Conservation (phyloP, 1,140 invertebrate species). For the Lordiphosa stackelbergi region DNA sequence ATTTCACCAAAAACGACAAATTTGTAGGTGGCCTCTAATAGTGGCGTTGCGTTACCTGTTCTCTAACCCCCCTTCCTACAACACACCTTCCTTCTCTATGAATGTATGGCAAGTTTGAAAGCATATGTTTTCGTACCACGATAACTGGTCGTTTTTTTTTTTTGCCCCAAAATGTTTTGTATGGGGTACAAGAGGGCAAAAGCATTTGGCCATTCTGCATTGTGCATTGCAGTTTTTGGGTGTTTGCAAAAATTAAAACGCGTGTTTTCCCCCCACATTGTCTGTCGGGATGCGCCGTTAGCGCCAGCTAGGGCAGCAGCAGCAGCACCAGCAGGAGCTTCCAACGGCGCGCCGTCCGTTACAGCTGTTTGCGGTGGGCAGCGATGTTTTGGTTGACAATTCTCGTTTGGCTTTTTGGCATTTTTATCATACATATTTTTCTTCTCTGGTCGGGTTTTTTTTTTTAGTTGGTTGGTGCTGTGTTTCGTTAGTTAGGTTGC, state of each 20-base stretch:
- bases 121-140: conserved; percentile 71
- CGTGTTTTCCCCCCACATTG: conserved; percentile 43
- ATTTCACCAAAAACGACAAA: too few relatives aligned
- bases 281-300: conserved; percentile 3
- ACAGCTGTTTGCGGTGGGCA: conserved; percentile 67
- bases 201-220: conserved; percentile 28
- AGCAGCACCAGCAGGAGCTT: not conserved
- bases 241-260: conserved; percentile 60
- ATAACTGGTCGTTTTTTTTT: conserved; percentile 28
- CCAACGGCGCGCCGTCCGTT: conserved; percentile 37
- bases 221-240: conserved; percentile 51
- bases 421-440: conserved; percentile 37
- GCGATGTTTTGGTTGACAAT: conserved; percentile 69
- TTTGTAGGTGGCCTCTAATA: too few relatives aligned
- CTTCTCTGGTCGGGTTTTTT: conserved; percentile 16
- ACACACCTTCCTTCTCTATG: not conserved
- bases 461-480: not conserved
- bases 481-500: conserved; percentile 26
- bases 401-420: conserved; percentile 63
- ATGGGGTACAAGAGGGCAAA: not conserved
- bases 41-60: not conserved
- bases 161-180: conserved; percentile 5
- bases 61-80: not conserved
- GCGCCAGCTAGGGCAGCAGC: not conserved
- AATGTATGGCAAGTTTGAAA: conserved; percentile 58